These are phyloP conservation scores for Microctonus brassicae DNA, from an alignment of 2,888 invertebrate species.

Conservation along the genomic window DNA sequence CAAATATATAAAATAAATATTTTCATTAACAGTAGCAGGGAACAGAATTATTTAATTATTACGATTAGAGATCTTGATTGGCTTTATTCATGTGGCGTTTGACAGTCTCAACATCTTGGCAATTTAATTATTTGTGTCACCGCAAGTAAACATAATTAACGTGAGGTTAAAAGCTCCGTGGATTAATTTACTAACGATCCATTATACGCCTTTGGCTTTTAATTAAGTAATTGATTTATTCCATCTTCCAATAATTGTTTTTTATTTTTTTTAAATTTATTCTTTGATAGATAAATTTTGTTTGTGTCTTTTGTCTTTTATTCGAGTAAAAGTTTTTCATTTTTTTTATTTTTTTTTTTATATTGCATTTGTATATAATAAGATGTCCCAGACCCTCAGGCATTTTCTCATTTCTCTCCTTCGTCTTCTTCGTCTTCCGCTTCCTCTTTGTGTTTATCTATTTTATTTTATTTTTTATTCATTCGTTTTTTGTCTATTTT, in stretches of 20 bases:
- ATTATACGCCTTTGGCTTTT: background rate
- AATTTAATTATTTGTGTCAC: background rate
- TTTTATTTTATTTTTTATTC: background rate
- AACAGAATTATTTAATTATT: too few relatives aligned
- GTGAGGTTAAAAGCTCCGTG: background rate
- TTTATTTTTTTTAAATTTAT: background rate
- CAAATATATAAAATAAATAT: background rate
- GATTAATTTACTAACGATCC: background rate
- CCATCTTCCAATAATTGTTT: too few relatives aligned
- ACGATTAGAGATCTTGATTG: too few relatives aligned
- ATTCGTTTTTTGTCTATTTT: background rate
- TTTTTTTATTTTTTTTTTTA: background rate
- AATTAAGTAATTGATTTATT: background rate
- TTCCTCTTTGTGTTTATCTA: background rate
- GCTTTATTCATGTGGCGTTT: too few relatives aligned
- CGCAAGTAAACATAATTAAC: background rate
- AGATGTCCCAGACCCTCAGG: background rate
- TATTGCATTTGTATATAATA: background rate
- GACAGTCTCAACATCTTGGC: background rate
- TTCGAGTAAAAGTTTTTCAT: background rate
- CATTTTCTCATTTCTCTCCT: background rate
- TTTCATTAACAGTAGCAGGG: too few relatives aligned
- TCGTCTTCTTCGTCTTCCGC: background rate
- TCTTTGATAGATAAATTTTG: background rate
- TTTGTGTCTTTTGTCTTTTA: background rate